A percentile compares a stretch with the other conserved stretches of the same genome.
phyloP scores from a whole-genome alignment of 1,140 invertebrate genomes.

The Lordiphosa clarofinis region DNA sequence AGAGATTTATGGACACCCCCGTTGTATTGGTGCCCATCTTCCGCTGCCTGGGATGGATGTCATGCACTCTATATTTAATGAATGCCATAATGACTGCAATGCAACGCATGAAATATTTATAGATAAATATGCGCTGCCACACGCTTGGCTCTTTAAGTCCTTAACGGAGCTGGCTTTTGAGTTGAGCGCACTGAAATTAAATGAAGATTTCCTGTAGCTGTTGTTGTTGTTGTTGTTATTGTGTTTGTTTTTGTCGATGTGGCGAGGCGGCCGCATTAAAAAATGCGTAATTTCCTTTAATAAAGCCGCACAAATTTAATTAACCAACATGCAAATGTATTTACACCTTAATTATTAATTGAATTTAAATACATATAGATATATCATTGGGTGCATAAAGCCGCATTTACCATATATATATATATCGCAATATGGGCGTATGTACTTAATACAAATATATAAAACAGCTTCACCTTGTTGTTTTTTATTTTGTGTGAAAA shows the following conservation, averaged over 20 bases:
- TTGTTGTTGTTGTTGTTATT: constrained; percentile 34
- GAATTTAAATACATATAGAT: constrained; percentile 53
- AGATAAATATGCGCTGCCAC: constrained; percentile 35
- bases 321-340: constrained; percentile 77
- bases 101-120: constrained; percentile 76
- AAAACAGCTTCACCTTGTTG: constrained; percentile 24
- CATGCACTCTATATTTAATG: constrained; percentile 69
- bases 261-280: constrained; percentile 34
- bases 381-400: constrained; percentile 22
- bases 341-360: constrained; percentile 79
- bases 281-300: constrained; percentile 75
- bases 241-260: constrained; percentile 25
- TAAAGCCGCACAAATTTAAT: constrained; percentile 79
- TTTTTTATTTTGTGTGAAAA: constrained; percentile 3
- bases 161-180: constrained; percentile 31
- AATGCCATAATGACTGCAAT: constrained; percentile 77
- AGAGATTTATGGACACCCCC: constrained; percentile 65
- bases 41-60: constrained; percentile 12
- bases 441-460: neutral
- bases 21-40: constrained; percentile 29
- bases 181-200: constrained; percentile 12
- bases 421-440: too few species aligned
- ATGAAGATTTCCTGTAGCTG: constrained; percentile 16
- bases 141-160: constrained; percentile 34
- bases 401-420: constrained; percentile 16